Evolutionary conservation across 2,888 invertebrate genomes (phyloP), one percentile per base, ranked within the genome.

Genomic region (Cosmorhoe ocellata): DNA sequence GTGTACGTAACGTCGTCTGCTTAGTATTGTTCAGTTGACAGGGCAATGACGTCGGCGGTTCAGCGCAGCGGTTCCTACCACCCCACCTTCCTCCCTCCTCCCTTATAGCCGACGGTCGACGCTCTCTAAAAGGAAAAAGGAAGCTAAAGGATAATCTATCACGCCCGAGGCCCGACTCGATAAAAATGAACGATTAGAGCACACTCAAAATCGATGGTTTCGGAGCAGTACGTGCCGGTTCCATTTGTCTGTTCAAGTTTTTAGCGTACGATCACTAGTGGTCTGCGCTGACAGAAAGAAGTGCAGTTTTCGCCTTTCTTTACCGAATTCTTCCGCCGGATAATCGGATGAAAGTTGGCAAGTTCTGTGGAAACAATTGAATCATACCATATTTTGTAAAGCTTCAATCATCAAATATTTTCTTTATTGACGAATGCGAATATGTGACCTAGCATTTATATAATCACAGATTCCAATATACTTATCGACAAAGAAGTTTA

Each of bases 121-220:
- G 88, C 84, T 85, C 86, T 82, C 84, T 76, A 79, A 84, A 88
- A 88, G 80, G 84, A 86, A 87, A 86, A 88, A 87, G 86, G 84
- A 88, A 85, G 80, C 79, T 78, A 79, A 82, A 86, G 85, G 87
- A 89, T 88, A 87, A 89, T 89, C 88, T 89, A 88, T 89, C 88
- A 88, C 82, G 86, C 84, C 79, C 81, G 79, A 79, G 82, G 87
- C 82, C 71, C 80, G 81, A 78, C 79, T 81, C 87, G 86, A 89
- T 86, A 89, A 87, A 88, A 88, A 88, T 86, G 84, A 84, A 87
- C 84, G 84, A 86, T 87, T 87, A 84, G 78, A 81, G 75, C 71
- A 76, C 74, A 72, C 69, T 74, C 71, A 77, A 74, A 79, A 83
- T 84, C 82, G 79, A 83, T 78, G 76, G 73, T 79, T 79, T 78